A percentile compares a stretch with the other conserved stretches of the same genome.
These are phyloP conservation scores for Euphonia xanthogaster DNA, from an alignment of 2,797 vertebrate species.

Conservation along the genomic window DNA sequence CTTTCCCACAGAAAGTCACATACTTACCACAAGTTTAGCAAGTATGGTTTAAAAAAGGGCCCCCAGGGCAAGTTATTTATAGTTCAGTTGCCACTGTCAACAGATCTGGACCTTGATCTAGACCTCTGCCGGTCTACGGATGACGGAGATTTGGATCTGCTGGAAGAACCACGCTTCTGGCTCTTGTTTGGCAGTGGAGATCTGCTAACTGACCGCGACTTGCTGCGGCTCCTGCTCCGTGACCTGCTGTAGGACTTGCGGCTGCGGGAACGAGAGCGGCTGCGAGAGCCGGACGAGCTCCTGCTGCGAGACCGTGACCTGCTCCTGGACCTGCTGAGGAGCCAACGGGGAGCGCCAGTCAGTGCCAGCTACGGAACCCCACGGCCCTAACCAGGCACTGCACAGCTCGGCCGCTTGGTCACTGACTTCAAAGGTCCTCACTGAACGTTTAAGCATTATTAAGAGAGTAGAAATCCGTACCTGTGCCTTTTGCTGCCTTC, in stretches of 20 bases:
- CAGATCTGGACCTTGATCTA: conserved; percentile 83
- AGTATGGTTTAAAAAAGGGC: conserved; percentile 73
- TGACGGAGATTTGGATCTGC: conserved; percentile 84
- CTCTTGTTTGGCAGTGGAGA: conserved; percentile 81
- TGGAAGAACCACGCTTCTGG: conserved; percentile 82
- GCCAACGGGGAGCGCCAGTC: rapidly evolving
- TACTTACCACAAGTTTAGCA: conserved; percentile 74
- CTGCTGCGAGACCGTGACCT: conserved; percentile 89
- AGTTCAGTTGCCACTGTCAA: conserved; percentile 91
- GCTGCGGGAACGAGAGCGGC: conserved; percentile 80
- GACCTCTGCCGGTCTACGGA: conserved; percentile 81
- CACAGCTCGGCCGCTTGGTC: rapidly evolving
- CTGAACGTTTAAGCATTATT: rapidly evolving
- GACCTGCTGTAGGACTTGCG: conserved; percentile 83
- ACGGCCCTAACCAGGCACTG: rapidly evolving
- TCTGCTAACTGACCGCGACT: conserved; percentile 81
- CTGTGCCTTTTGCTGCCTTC: conserved; percentile 91
- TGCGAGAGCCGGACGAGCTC: conserved; percentile 88
- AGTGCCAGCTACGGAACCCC: rapidly evolving
- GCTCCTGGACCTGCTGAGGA: conserved; percentile 79
- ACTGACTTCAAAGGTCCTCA: rapidly evolving
- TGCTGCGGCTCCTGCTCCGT: conserved; percentile 80
- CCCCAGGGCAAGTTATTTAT: conserved; percentile 67
- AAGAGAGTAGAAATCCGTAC: conserved; percentile 30
- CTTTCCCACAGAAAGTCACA: conserved; percentile 60